Conservation (phyloP, 2,113 vertebrate genomes). For the Ictalurus furcatus region DNA sequence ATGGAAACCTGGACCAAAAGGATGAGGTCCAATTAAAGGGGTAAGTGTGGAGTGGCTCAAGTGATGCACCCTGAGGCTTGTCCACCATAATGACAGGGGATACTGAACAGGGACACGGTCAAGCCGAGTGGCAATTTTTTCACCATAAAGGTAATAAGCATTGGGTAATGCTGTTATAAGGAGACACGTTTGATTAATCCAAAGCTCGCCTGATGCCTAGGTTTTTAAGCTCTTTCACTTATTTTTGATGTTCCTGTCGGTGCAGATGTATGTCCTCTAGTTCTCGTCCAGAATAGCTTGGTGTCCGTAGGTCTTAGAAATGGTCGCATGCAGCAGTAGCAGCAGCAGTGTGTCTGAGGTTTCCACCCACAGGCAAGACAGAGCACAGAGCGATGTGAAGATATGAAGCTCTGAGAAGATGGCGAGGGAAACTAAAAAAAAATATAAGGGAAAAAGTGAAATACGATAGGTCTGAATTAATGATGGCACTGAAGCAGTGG, state of each 20-base stretch:
- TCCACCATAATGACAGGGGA: slow-evolving; percentile 46
- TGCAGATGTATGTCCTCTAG: not conserved
- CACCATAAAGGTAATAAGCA: slow-evolving; percentile 32
- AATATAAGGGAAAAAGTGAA: slow-evolving; percentile 34
- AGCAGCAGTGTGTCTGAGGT: not conserved
- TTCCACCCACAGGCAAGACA: slow-evolving; percentile 27
- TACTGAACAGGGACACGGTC: slow-evolving; percentile 40
- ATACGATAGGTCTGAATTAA: slow-evolving; percentile 70
- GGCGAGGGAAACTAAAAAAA: slow-evolving; percentile 7
- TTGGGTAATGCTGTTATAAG: not conserved
- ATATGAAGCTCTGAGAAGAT: not conserved
- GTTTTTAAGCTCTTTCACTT: not conserved
- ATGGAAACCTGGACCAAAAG: slow-evolving; percentile 43
- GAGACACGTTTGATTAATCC: slow-evolving; percentile 12
- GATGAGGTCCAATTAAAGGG: slow-evolving; percentile 51
- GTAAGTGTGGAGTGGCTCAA: slow-evolving; percentile 27
- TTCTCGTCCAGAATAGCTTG: not conserved
- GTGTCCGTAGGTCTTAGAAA: slow-evolving; percentile 2
- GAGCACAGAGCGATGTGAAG: not conserved
- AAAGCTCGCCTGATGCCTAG: not conserved
- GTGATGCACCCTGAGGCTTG: slow-evolving; percentile 49
- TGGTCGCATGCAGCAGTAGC: not conserved
- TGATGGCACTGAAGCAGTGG: slow-evolving; percentile 64
- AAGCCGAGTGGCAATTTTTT: slow-evolving; percentile 28
- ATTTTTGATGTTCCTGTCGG: not conserved